These are phyloP conservation scores for Listronotus bonariensis DNA, from an alignment of 1,140 invertebrate genomes.

Conservation along the genomic window DNA sequence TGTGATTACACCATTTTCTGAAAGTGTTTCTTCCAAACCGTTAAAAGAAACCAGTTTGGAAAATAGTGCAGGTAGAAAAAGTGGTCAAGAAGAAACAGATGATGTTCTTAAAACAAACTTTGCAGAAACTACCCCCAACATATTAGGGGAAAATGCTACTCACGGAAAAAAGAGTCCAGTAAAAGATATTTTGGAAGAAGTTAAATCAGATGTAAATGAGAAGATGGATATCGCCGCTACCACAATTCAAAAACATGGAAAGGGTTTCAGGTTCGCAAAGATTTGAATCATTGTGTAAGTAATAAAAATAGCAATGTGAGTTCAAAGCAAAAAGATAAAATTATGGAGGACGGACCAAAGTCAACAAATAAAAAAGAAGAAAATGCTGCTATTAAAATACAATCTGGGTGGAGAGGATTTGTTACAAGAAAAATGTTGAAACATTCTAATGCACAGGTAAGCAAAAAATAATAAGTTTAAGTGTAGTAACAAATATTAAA, in stretches of 20 bases:
- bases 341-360: background rate
- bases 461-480: background rate
- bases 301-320: background rate
- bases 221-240: slow-evolving; percentile 6
- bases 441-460: slow-evolving; percentile 13
- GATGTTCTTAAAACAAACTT: no score
- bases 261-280: background rate
- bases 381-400: slow-evolving; percentile 38
- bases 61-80: no score
- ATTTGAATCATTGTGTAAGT: background rate
- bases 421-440: slow-evolving; percentile 13
- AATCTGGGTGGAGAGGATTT: slow-evolving; percentile 40
- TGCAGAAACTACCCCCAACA: background rate
- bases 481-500: no score
- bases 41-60: no score
- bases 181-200: background rate
- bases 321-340: no score
- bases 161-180: background rate
- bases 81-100: no score
- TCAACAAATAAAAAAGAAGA: background rate
- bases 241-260: slow-evolving; percentile 2
- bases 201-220: background rate
- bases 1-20: no score
- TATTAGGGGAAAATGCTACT: background rate
- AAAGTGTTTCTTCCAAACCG: no score